Conservation (phyloP, 1,140 invertebrate species). For the Nymphalis io region DNA sequence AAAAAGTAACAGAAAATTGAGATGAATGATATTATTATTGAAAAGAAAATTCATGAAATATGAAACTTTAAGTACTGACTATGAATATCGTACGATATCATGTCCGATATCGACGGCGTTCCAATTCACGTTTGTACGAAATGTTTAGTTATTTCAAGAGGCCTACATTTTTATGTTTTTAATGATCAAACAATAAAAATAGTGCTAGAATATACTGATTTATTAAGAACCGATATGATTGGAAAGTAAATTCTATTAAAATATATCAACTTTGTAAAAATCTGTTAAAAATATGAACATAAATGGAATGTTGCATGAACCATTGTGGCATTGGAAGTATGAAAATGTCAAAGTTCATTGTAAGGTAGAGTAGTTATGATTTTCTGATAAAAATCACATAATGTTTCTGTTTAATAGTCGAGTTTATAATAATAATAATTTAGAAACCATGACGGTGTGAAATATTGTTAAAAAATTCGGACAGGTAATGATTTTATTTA, state of each 20-base stretch:
- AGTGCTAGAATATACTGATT: neutral
- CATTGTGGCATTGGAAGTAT: slow-evolving; percentile 51
- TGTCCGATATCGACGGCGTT: slow-evolving; percentile 48
- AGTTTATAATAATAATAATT: slow-evolving; percentile 14
- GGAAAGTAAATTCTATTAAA: neutral
- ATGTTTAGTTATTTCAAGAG: neutral
- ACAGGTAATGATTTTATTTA: slow-evolving; percentile 20
- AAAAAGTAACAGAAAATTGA: neutral
- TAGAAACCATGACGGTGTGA: slow-evolving; percentile 12
- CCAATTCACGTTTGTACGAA: slow-evolving; percentile 54
- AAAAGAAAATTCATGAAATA: neutral
- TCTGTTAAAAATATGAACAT: slow-evolving; percentile 22
- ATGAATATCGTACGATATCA: slow-evolving; percentile 52
- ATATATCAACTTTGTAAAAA: neutral
- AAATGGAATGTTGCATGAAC: slow-evolving; percentile 54
- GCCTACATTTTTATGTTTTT: neutral
- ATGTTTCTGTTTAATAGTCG: slow-evolving; percentile 23
- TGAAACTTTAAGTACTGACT: slow-evolving; percentile 26
- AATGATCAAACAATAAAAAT: neutral
- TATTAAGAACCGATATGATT: neutral
- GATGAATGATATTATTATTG: neutral
- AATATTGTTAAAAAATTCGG: neutral
- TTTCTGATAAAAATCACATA: slow-evolving; percentile 25
- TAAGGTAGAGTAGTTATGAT: slow-evolving; percentile 31
- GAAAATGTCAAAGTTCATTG: slow-evolving; percentile 73